Percentiles rank a stretch among this genome's conserved stretches.
These are phyloP conservation scores for Hirtodrosophila cameraria DNA, from an alignment of 2,888 invertebrate genomes.

Conservation along the genomic window DNA sequence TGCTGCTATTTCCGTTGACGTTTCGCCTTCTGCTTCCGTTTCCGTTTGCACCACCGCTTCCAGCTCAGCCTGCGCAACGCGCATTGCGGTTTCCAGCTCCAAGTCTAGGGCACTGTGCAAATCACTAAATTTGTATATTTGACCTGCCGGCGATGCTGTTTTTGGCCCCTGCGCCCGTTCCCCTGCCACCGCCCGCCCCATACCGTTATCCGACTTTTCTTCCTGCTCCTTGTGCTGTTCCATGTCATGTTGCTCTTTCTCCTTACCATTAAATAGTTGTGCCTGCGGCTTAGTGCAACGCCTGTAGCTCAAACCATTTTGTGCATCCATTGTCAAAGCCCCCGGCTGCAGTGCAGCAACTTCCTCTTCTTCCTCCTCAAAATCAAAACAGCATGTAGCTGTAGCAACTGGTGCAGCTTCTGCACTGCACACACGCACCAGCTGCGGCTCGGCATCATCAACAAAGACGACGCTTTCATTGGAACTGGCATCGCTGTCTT, in stretches of 20 bases:
- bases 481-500: constrained; percentile 66
- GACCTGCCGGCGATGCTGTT: no score
- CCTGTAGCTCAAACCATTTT: constrained; percentile 56
- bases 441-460: constrained; percentile 30
- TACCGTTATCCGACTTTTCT: no score
- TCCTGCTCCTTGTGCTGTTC: constrained; percentile 8
- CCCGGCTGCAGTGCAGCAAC: constrained; percentile 6
- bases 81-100: no score
- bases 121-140: no score
- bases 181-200: no score
- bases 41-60: background rate
- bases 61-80: background rate
- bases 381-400: constrained; percentile 89
- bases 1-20: background rate
- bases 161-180: no score
- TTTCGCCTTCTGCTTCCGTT: background rate
- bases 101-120: no score
- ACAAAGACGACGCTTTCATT: constrained; percentile 61
- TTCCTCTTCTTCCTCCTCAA: constrained; percentile 88
- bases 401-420: background rate
- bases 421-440: background rate
- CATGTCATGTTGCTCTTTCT: constrained; percentile 1
- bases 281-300: constrained; percentile 18
- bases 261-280: constrained; percentile 12
- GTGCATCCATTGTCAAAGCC: constrained; percentile 18